phyloP scores from a whole-genome alignment of 1,140 invertebrate species.

The Halictus rubicundus region DNA sequence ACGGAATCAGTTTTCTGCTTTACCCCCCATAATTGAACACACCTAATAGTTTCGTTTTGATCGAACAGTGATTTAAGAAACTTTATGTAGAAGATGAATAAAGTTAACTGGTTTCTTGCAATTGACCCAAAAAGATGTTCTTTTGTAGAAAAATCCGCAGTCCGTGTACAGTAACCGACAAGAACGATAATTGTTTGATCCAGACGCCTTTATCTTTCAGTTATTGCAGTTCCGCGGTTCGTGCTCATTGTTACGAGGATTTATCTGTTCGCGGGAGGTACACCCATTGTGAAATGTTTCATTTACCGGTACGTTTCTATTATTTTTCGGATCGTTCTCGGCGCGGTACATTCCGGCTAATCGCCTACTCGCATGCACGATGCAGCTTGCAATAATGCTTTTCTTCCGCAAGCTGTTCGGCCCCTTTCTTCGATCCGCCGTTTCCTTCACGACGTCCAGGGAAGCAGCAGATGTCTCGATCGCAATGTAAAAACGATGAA shows the following conservation, averaged over 20 bases:
- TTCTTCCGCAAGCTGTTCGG: constrained; percentile 20
- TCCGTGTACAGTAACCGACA: background rate
- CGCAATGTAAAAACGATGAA: constrained; percentile 27
- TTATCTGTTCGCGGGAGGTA: constrained; percentile 25
- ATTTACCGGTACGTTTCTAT: background rate
- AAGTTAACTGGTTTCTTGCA: no score
- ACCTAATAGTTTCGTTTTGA: no score
- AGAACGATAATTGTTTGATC: background rate
- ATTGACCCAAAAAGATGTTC: no score
- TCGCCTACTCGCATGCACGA: constrained; percentile 66
- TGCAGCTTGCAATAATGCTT: constrained; percentile 46
- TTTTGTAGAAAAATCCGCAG: no score
- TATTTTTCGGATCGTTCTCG: constrained; percentile 15
- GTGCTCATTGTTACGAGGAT: constrained; percentile 48
- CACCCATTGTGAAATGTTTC: constrained; percentile 22
- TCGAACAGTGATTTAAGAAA: no score
- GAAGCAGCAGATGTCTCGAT: constrained; percentile 35
- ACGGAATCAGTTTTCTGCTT: no score
- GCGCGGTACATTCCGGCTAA: constrained; percentile 51
- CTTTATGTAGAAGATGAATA: no score
- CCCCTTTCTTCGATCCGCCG: constrained; percentile 20
- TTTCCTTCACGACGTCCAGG: constrained; percentile 10
- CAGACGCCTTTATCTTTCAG: background rate
- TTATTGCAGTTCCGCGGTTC: background rate
- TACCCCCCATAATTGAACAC: no score